These are phyloP conservation scores for Drosophila miranda DNA, from an alignment of 1,140 invertebrate species.

Conservation along the genomic window DNA sequence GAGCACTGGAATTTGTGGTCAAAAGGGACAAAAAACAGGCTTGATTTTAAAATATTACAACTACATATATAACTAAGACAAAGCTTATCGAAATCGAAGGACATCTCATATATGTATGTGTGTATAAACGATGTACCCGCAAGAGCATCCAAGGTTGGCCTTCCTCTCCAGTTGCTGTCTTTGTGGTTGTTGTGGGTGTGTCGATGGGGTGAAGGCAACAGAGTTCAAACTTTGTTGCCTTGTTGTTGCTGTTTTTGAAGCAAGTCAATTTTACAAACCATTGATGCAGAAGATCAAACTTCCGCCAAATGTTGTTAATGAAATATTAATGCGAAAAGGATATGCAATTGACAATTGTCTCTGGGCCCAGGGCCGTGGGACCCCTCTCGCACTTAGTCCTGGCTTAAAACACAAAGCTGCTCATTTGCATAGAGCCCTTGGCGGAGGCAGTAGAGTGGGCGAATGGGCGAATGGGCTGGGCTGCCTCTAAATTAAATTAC, in stretches of 20 bases:
- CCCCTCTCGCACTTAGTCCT: slow-evolving; percentile 13
- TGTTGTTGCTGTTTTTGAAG: slow-evolving; percentile 29
- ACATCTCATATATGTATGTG: background rate
- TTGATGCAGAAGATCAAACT: slow-evolving; percentile 82
- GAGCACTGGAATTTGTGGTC: too few species aligned
- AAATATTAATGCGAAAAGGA: slow-evolving; percentile 82
- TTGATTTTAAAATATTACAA: too few species aligned
- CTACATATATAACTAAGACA: too few species aligned
- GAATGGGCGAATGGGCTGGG: background rate
- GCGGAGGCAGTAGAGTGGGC: slow-evolving; percentile 14
- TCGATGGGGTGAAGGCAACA: background rate
- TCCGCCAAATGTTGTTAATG: slow-evolving; percentile 81
- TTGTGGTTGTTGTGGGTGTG: background rate
- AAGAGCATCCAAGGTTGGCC: too few species aligned
- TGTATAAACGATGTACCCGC: background rate
- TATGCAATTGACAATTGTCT: slow-evolving; percentile 81
- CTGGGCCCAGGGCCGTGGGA: background rate
- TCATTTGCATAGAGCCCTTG: slow-evolving; percentile 66
- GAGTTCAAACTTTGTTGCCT: slow-evolving; percentile 51
- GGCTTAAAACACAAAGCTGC: slow-evolving; percentile 56
- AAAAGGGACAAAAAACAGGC: too few species aligned
- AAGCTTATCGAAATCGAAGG: too few species aligned
- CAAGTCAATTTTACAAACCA: slow-evolving; percentile 82
- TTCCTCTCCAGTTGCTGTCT: too few species aligned
- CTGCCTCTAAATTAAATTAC: slow-evolving; percentile 76